Conservation (phyloP, 2,113 vertebrate species). For the Pachypanchax playfairii region DNA sequence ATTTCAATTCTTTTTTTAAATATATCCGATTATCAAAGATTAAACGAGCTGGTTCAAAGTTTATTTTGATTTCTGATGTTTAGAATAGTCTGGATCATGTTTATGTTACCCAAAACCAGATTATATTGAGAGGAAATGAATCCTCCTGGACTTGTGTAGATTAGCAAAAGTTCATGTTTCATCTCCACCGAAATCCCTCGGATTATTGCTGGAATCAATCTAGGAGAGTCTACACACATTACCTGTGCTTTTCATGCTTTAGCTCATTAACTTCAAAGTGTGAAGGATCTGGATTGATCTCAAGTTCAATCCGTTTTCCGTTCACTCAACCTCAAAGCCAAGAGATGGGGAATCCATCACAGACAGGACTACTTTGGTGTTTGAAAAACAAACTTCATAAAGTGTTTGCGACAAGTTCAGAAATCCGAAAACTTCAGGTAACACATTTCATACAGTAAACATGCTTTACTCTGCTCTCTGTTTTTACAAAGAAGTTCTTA, state of each 20-base stretch:
- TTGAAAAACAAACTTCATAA: slow-evolving; percentile 4
- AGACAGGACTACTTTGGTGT: neutral
- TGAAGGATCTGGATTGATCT: slow-evolving; percentile 6
- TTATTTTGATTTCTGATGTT: too few relatives aligned
- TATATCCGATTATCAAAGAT: neutral
- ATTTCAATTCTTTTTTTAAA: neutral
- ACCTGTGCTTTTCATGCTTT: slow-evolving; percentile 11
- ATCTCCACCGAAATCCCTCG: neutral
- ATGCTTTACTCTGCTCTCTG: neutral
- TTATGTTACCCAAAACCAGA: too few relatives aligned
- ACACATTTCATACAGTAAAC: neutral
- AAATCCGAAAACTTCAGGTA: neutral
- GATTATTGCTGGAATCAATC: slow-evolving; percentile 2
- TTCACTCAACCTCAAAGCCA: slow-evolving; percentile 3
- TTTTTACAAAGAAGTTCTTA: too few relatives aligned
- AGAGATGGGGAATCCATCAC: slow-evolving; percentile 1
- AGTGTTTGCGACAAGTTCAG: slow-evolving; percentile 3
- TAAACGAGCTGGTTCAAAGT: neutral
- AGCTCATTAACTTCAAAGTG: slow-evolving; percentile 32
- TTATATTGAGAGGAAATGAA: too few relatives aligned
- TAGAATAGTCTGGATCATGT: too few relatives aligned
- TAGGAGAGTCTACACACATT: neutral
- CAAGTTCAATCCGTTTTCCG: neutral
- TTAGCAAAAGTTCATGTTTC: slow-evolving; percentile 17
- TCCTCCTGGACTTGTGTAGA: neutral